phyloP scores from a whole-genome alignment of 2,888 invertebrate species.

The Nomada ferruginata region DNA sequence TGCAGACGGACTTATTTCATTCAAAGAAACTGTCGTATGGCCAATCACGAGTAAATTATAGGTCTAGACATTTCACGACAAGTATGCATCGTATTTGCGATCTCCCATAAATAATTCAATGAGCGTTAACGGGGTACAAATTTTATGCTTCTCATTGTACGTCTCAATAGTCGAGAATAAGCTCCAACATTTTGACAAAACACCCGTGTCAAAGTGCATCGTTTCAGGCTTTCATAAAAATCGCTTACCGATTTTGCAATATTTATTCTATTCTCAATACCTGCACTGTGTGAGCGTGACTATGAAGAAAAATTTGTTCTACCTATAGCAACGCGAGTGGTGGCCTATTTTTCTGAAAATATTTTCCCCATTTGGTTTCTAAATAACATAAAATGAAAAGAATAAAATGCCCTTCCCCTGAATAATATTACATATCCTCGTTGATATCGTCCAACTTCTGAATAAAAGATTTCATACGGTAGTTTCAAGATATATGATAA shows the following conservation, averaged over 20 bases:
- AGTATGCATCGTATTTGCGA: not conserved
- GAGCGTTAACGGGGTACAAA: not conserved
- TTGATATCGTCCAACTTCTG: too few species aligned
- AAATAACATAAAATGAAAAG: too few species aligned
- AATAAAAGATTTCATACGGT: too few species aligned
- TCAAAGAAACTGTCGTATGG: too few species aligned
- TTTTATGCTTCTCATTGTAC: not conserved
- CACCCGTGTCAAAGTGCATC: not conserved
- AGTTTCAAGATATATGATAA: too few species aligned
- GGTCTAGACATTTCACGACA: not conserved
- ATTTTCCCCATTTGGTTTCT: too few species aligned
- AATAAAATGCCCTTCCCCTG: too few species aligned
- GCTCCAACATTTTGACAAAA: not conserved
- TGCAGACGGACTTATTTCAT: too few species aligned
- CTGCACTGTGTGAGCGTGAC: not conserved
- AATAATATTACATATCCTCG: too few species aligned
- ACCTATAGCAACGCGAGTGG: too few species aligned
- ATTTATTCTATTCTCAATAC: not conserved
- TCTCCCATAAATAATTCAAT: slow-evolving; percentile 39
- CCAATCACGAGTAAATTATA: not conserved
- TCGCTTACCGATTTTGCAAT: not conserved
- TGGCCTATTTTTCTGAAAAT: too few species aligned
- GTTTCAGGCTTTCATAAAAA: not conserved
- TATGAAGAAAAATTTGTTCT: not conserved
- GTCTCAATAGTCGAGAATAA: not conserved